Percentiles rank a stretch among this genome's conserved stretches.
These are phyloP conservation scores for Anthoptus insignis DNA, from an alignment of 2,888 invertebrate genomes.

Conservation along the genomic window DNA sequence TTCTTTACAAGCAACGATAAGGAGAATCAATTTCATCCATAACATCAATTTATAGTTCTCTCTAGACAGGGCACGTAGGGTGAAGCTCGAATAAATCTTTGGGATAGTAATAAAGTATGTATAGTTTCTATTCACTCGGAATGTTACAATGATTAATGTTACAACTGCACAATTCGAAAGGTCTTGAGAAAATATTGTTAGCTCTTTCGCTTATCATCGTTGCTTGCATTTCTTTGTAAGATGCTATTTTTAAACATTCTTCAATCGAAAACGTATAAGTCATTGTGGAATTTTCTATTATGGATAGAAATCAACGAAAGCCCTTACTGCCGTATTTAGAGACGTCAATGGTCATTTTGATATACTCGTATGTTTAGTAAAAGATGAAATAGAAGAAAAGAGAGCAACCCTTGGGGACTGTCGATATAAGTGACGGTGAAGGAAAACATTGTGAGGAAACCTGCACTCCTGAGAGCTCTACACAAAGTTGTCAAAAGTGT, in stretches of 20 bases:
- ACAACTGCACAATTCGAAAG: constrained; percentile 40
- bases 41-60: constrained; percentile 32
- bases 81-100: constrained; percentile 44
- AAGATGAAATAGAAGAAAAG: too few relatives aligned
- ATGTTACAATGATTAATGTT: constrained; percentile 48
- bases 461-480: too few relatives aligned
- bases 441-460: too few relatives aligned
- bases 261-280: too few relatives aligned
- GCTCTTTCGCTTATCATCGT: constrained; percentile 20
- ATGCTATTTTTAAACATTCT: not conserved
- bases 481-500: too few relatives aligned
- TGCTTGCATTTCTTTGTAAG: not conserved
- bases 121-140: constrained; percentile 42
- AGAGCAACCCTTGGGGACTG: too few relatives aligned
- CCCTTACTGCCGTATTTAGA: too few relatives aligned
- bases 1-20: constrained; percentile 34
- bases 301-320: too few relatives aligned
- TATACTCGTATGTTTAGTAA: too few relatives aligned
- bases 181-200: constrained; percentile 24
- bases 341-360: too few relatives aligned
- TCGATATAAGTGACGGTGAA: too few relatives aligned
- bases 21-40: constrained; percentile 36
- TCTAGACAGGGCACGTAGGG: constrained; percentile 25
- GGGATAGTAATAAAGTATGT: constrained; percentile 45
- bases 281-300: too few relatives aligned